Evolutionary conservation across 2,888 invertebrate species (phyloP).

Genomic region (Drosophila subquinaria): DNA sequence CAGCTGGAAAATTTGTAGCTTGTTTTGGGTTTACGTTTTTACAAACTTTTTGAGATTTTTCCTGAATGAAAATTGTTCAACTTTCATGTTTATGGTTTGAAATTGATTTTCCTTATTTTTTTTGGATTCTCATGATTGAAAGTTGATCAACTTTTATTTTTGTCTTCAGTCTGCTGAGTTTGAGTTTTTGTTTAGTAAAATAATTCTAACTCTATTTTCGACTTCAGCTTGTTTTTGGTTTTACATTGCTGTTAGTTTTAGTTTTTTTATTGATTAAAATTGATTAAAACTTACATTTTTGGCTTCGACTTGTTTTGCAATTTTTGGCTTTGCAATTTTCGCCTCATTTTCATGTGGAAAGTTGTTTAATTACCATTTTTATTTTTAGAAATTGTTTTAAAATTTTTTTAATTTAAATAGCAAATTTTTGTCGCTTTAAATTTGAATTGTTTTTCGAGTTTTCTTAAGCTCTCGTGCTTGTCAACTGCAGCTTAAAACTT

Average conservation of each 20-base stretch:
- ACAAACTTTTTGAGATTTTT: neutral
- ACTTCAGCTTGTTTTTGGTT: neutral
- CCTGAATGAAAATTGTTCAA: neutral
- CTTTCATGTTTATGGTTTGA: neutral
- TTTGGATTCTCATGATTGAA: neutral
- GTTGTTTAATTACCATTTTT: neutral
- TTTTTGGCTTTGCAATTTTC: neutral
- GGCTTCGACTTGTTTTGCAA: neutral
- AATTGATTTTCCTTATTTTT: neutral
- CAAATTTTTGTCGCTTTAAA: neutral
- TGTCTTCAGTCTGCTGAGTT: neutral
- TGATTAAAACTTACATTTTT: neutral
- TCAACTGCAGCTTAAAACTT: neutral
- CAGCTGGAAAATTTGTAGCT: neutral
- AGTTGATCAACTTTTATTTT: neutral
- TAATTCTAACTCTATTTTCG: too few species aligned
- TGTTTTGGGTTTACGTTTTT: neutral
- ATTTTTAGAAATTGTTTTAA: neutral
- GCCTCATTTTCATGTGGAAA: neutral
- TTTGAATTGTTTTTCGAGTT: neutral
- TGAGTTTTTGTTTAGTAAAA: too few species aligned
- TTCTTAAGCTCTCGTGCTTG: neutral
- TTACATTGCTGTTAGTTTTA: neutral
- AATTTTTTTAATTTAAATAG: neutral
- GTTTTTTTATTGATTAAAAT: neutral